A percentile compares a stretch with the other conserved stretches of the same genome.
These are phyloP conservation scores for Sphaerophoria taeniata DNA, from an alignment of 2,888 invertebrate genomes.

Conservation along the genomic window DNA sequence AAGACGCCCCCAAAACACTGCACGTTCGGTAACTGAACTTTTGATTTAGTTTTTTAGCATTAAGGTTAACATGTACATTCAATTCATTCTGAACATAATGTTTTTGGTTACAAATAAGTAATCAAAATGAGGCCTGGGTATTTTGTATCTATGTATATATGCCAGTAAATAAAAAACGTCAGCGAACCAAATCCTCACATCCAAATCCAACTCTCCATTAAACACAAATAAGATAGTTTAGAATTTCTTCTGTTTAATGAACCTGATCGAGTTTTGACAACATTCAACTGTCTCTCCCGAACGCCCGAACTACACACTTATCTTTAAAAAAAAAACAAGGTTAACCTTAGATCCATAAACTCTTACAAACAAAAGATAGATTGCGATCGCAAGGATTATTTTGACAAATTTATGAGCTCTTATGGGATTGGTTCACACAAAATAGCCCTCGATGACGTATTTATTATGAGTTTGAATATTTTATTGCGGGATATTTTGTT, in stretches of 20 bases:
- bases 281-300: conserved; percentile 31
- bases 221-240: no score
- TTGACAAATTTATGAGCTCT: conserved; percentile 72
- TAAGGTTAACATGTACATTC: no score
- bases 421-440: conserved; percentile 49
- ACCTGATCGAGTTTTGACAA: conserved; percentile 60
- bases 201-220: no score
- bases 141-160: no score
- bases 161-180: no score
- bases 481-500: conserved; percentile 51
- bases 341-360: conserved; percentile 30
- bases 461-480: conserved; percentile 51
- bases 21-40: conserved; percentile 57
- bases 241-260: conserved; percentile 28
- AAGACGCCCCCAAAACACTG: conserved; percentile 50
- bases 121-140: no score
- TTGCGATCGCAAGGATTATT: conserved; percentile 65
- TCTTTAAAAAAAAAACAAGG: conserved; percentile 13
- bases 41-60: not conserved
- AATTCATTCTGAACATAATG: no score
- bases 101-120: no score
- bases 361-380: conserved; percentile 55
- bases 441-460: conserved; percentile 64
- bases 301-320: conserved; percentile 22
- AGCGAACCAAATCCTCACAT: no score